A percentile compares a stretch with the other conserved stretches of the same genome.
Evolutionary conservation across 2,113 vertebrate genomes (phyloP).

Genomic region (Polypterus senegalus): DNA sequence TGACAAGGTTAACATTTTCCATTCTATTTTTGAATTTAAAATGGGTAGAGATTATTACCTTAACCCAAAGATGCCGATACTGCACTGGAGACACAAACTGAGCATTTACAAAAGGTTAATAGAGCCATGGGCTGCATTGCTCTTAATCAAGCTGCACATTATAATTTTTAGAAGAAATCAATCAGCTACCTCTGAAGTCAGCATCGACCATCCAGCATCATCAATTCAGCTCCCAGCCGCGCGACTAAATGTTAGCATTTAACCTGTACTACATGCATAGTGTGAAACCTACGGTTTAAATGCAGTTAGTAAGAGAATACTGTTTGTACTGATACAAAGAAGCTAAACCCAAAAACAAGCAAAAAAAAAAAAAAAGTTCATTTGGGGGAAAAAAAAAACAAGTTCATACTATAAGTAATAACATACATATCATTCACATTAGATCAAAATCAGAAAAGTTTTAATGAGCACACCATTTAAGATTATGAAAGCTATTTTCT

Average conservation of each 20-base stretch:
- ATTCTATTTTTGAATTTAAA: slow-evolving; percentile 19
- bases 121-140: slow-evolving; percentile 32
- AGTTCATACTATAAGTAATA: neutral
- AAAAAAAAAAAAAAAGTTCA: slow-evolving; percentile 17
- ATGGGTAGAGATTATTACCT: slow-evolving; percentile 24
- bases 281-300: slow-evolving; percentile 48
- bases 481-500: neutral
- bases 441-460: neutral
- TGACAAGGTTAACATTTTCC: slow-evolving; percentile 82
- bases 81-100: slow-evolving; percentile 27
- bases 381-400: neutral
- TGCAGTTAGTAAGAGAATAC: slow-evolving; percentile 49
- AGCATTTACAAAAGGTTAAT: slow-evolving; percentile 25
- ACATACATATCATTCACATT: neutral
- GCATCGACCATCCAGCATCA: slow-evolving; percentile 41
- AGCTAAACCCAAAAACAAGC: slow-evolving; percentile 20
- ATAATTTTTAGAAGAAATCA: slow-evolving; percentile 49
- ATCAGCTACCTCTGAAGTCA: slow-evolving; percentile 51
- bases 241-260: slow-evolving; percentile 44
- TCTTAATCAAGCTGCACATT: slow-evolving; percentile 29
- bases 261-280: slow-evolving; percentile 51
- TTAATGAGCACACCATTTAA: neutral
- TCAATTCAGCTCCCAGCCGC: slow-evolving; percentile 25
- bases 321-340: slow-evolving; percentile 34
- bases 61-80: slow-evolving; percentile 29